Evolutionary conservation across 2,797 vertebrate genomes (phyloP), one percentile per base, ranked within the genome.

Genomic region (Semotilus atromaculatus): DNA sequence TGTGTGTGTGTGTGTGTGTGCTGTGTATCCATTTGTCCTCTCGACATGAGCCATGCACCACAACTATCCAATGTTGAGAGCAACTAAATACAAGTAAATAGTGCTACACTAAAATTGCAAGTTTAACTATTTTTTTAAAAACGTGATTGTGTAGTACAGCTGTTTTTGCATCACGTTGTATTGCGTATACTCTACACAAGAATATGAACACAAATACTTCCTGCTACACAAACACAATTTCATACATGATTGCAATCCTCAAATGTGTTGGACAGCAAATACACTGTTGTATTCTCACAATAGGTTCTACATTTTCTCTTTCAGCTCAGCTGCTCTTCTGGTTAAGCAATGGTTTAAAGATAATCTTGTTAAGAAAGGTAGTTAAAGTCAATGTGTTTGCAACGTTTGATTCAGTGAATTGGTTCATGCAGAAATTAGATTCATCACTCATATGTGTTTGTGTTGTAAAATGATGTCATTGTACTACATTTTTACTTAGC

Each of bases 11-110:
- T 72, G n/a, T 45, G 16, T 72, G 45, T 13, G 3, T 45, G 16
- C 45, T 16, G 45, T 36, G 73, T 71, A 75, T 76, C 55, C 36
- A 53, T 53, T 36, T 76, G n/a, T 43, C 64, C 23, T 83, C 36
- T 67, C 1, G 21, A 55, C 51, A 8, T 55, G 31, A 36, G 73
- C 3, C 3, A 8, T 58, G 13, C 1, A 0, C 14, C 36, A 62
- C 53, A 60, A 40, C 5, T 77, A 26, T 29, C 18, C 23, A 26
- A n/a, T 26, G 53, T n/a, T 38, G 5, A 34, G 19, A 23, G 11
- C 10, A 36, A 53, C 45, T 74, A 53, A 51, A 53, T 53, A 14
- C 3, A 55, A 36, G 11, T 75, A 2, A 55, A 36, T 14, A 36
- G 19, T 23, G 51, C 19, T 68, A 68, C 19, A 21, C 8, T 34